A percentile compares a stretch with the other conserved stretches of the same genome.
These are phyloP conservation scores for Antennarius maculatus DNA, from an alignment of 2,797 vertebrate species.

Conservation along the genomic window DNA sequence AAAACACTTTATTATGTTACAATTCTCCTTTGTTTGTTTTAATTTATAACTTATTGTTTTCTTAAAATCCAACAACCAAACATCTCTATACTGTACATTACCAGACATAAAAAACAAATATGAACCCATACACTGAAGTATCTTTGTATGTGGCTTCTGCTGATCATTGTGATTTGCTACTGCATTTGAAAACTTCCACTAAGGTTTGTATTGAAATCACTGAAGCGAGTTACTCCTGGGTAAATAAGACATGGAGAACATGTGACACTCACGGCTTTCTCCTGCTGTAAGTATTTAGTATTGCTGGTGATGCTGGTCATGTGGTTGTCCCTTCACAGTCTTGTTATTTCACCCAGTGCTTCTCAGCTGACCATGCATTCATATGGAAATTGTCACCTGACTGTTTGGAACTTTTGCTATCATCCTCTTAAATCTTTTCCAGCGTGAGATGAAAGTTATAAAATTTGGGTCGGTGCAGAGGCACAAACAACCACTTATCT, in stretches of 20 bases:
- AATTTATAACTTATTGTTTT: too few relatives aligned
- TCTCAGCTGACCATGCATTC: conserved; percentile 21
- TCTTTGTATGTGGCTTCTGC: neutral
- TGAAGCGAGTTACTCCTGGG: neutral
- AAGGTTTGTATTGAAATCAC: neutral
- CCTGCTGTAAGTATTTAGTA: neutral
- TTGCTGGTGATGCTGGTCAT: neutral
- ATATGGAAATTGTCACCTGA: conserved; percentile 22
- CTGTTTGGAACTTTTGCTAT: conserved; percentile 6
- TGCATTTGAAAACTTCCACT: neutral
- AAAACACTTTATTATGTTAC: too few relatives aligned
- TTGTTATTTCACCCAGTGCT: neutral
- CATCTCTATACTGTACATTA: too few relatives aligned
- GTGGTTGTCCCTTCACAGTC: neutral
- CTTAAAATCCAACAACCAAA: too few relatives aligned
- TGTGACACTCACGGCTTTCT: neutral
- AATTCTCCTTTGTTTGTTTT: too few relatives aligned
- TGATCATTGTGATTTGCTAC: neutral
- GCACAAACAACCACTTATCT: conserved; percentile 22
- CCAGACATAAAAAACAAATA: too few relatives aligned
- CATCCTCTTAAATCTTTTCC: conserved; percentile 15
- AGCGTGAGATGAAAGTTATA: conserved; percentile 29
- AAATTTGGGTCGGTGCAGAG: conserved; percentile 27
- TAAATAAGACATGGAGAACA: neutral
- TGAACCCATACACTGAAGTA: too few relatives aligned